Evolutionary conservation across 2,797 vertebrate genomes (phyloP).

Genomic region (Cyclopterus lumpus): DNA sequence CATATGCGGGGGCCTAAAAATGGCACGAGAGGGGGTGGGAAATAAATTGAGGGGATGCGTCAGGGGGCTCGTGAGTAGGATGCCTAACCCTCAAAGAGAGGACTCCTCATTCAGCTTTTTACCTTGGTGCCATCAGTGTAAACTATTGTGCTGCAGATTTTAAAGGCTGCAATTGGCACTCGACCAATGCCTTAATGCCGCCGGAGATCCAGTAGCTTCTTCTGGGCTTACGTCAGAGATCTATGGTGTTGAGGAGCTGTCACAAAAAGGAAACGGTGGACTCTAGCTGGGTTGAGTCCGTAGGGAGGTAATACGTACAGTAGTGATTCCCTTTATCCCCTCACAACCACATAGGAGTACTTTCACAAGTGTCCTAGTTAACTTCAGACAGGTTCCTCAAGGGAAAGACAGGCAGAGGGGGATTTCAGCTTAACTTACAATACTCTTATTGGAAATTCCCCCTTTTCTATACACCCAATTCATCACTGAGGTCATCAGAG

Average conservation of each 20-base stretch:
- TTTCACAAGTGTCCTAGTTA: slow-evolving; percentile 57
- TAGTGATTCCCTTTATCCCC: slow-evolving; percentile 47
- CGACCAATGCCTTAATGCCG: slow-evolving; percentile 1
- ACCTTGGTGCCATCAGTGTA: slow-evolving; percentile 6
- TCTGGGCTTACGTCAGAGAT: slow-evolving; percentile 29
- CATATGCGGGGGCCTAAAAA: slow-evolving; percentile 20
- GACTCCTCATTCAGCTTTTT: slow-evolving; percentile 2
- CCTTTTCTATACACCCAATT: slow-evolving; percentile 3
- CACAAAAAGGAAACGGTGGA: slow-evolving; percentile 9
- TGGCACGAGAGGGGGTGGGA: background rate
- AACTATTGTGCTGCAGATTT: slow-evolving; percentile 11
- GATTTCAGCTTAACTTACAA: slow-evolving; percentile 50
- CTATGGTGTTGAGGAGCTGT: slow-evolving; percentile 34
- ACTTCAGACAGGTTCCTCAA: slow-evolving; percentile 48
- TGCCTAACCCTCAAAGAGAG: slow-evolving; percentile 5
- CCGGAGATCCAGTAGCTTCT: slow-evolving; percentile 1
- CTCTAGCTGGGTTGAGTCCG: slow-evolving; percentile 38
- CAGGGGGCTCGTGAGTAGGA: slow-evolving; percentile 13
- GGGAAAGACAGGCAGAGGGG: slow-evolving; percentile 32
- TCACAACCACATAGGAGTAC: slow-evolving; percentile 41
- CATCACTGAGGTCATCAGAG: background rate
- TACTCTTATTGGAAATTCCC: slow-evolving; percentile 22
- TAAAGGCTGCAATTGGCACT: slow-evolving; percentile 11
- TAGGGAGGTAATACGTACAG: slow-evolving; percentile 43
- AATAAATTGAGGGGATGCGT: background rate